phyloP scores from a whole-genome alignment of 1,140 invertebrate species.

The Drosophila willistoni region DNA sequence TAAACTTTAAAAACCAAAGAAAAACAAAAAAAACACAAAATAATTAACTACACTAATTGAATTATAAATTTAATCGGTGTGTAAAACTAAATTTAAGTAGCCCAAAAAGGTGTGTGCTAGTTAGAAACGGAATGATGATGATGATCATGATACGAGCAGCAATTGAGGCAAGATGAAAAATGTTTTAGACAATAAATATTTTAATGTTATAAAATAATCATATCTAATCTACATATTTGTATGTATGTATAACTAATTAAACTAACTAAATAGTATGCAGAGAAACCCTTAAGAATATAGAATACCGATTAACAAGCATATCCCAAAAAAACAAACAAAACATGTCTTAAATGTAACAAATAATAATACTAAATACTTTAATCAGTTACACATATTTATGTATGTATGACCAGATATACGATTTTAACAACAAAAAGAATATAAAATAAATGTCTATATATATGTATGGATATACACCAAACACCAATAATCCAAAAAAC shows the following conservation, averaged over 20 bases:
- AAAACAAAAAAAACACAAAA: no score
- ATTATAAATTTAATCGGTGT: constrained; percentile 66
- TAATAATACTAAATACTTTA: constrained; percentile 2
- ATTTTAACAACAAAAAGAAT: constrained; percentile 31
- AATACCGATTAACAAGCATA: constrained; percentile 33
- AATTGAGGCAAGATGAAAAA: constrained; percentile 56
- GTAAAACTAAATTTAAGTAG: constrained; percentile 59
- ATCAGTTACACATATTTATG: neutral
- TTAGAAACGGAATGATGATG: constrained; percentile 56
- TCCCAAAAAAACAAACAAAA: neutral
- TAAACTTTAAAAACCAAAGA: no score
- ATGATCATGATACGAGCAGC: neutral
- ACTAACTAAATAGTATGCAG: constrained; percentile 39
- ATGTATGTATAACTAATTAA: neutral
- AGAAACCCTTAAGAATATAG: constrained; percentile 16
- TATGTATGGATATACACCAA: constrained; percentile 1
- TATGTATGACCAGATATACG: constrained; percentile 41
- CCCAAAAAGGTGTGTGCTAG: constrained; percentile 73
- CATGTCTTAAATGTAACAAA: neutral
- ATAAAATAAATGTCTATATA: constrained; percentile 15
- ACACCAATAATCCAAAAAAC: neutral
- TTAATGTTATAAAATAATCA: constrained; percentile 64
- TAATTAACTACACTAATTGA: constrained; percentile 44
- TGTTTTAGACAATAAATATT: constrained; percentile 81
- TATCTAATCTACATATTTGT: constrained; percentile 12